These are phyloP conservation scores for Lepidocyrtinus sp. DNA, from an alignment of 2,888 invertebrate species.

Conservation along the genomic window DNA sequence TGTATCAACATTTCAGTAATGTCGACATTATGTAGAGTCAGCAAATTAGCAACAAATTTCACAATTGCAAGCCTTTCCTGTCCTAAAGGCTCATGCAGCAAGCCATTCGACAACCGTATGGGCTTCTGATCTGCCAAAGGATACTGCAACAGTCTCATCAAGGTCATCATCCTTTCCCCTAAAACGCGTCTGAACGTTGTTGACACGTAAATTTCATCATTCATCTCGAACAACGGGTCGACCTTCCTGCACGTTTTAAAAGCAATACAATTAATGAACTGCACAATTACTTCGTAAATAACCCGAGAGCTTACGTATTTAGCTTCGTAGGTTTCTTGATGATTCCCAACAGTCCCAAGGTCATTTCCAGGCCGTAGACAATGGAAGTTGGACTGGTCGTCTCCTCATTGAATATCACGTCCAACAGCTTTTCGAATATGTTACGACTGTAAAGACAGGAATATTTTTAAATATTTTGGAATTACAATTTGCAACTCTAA, in stretches of 20 bases:
- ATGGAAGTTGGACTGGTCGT: constrained; percentile 76
- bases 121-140: constrained; percentile 43
- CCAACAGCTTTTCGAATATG: constrained; percentile 80
- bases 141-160: constrained; percentile 49
- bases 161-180: constrained; percentile 37
- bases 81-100: constrained; percentile 83
- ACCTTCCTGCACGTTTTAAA: constrained; percentile 30
- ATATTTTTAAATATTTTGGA: constrained; percentile 3
- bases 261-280: background rate
- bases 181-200: constrained; percentile 24
- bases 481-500: background rate
- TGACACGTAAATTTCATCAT: constrained; percentile 50
- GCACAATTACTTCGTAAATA: background rate
- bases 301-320: constrained; percentile 63
- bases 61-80: constrained; percentile 86
- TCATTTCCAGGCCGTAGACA: constrained; percentile 66
- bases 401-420: constrained; percentile 81
- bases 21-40: constrained; percentile 81
- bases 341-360: constrained; percentile 67
- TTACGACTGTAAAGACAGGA: constrained; percentile 74
- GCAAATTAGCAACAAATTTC: constrained; percentile 83
- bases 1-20: constrained; percentile 74
- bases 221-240: constrained; percentile 44
- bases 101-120: constrained; percentile 76
- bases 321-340: constrained; percentile 63